Conservation (phyloP, 2,888 invertebrate species). For the Pardosa pseudoannulata region DNA sequence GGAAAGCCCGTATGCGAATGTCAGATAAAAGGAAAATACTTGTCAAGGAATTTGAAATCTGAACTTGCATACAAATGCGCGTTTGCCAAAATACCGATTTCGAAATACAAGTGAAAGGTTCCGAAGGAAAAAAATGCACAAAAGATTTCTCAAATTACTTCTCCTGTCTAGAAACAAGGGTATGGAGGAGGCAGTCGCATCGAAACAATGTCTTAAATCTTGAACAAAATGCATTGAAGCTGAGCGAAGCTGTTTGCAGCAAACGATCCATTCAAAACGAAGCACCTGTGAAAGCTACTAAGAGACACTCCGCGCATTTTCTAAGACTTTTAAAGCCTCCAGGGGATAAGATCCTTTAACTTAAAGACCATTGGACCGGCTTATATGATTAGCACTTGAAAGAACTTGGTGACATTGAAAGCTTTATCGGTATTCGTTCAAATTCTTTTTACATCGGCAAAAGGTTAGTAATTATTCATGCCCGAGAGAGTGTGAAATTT, state of each 20-base stretch:
- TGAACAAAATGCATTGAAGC: slow-evolving; percentile 36
- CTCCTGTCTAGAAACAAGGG: slow-evolving; percentile 16
- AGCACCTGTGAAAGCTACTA: slow-evolving; percentile 26
- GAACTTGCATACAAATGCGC: no score
- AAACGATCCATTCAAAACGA: slow-evolving; percentile 25
- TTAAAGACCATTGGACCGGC: slow-evolving; percentile 41
- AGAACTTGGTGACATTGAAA: slow-evolving; percentile 32
- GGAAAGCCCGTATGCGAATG: no score
- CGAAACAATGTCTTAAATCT: slow-evolving; percentile 49
- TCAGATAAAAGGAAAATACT: no score
- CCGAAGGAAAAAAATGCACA: no score
- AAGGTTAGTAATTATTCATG: slow-evolving; percentile 39
- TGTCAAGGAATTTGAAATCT: no score
- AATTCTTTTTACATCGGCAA: slow-evolving; percentile 15
- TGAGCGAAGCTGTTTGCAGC: slow-evolving; percentile 21
- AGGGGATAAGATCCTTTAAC: slow-evolving; percentile 29
- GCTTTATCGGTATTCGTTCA: slow-evolving; percentile 17
- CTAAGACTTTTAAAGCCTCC: slow-evolving; percentile 20
- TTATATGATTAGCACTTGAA: slow-evolving; percentile 60
- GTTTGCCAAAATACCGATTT: no score
- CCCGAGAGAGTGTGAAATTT: slow-evolving; percentile 27
- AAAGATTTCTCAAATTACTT: not conserved
- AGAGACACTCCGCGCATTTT: slow-evolving; percentile 22
- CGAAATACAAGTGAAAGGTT: no score
- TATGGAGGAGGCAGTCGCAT: not conserved